phyloP scores from a whole-genome alignment of 1,140 invertebrate species.

The Arctopsyche grandis region DNA sequence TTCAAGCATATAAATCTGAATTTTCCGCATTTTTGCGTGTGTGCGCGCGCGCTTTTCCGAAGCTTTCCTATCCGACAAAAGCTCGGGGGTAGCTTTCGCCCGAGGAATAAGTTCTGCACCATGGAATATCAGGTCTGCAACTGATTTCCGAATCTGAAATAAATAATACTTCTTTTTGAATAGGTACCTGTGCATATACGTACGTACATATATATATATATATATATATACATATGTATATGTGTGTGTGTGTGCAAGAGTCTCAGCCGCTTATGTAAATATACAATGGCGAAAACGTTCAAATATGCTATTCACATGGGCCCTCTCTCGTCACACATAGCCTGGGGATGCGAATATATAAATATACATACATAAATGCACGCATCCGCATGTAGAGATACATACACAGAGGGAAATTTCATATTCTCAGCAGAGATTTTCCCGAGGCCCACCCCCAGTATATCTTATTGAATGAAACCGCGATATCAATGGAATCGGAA shows the following conservation, averaged over 20 bases:
- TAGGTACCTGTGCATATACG: background rate
- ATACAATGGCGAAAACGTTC: slow-evolving; percentile 44
- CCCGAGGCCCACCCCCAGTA: slow-evolving; percentile 14
- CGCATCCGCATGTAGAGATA: background rate
- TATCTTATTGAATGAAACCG: slow-evolving; percentile 52
- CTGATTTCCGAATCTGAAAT: slow-evolving; percentile 54
- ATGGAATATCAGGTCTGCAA: slow-evolving; percentile 49
- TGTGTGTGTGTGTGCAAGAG: background rate
- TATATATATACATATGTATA: background rate
- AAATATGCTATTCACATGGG: slow-evolving; percentile 46
- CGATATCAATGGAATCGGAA: slow-evolving; percentile 50
- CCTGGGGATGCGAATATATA: background rate
- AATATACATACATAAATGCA: slow-evolving; percentile 17
- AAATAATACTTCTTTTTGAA: slow-evolving; percentile 52
- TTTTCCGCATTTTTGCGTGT: slow-evolving; percentile 31
- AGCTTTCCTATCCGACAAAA: slow-evolving; percentile 4
- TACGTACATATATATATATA: slow-evolving; percentile 9
- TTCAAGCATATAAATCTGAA: slow-evolving; percentile 52
- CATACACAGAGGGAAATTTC: slow-evolving; percentile 45
- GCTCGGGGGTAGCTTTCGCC: slow-evolving; percentile 7
- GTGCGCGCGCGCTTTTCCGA: slow-evolving; percentile 17
- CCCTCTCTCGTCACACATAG: slow-evolving; percentile 31
- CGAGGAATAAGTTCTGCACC: slow-evolving; percentile 14
- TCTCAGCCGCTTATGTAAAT: slow-evolving; percentile 29
- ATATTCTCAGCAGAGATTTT: slow-evolving; percentile 48